A percentile compares a stretch with the other conserved stretches of the same genome.
phyloP scores from a whole-genome alignment of 1,140 invertebrate species.

The Melipona quadrifasciata region DNA sequence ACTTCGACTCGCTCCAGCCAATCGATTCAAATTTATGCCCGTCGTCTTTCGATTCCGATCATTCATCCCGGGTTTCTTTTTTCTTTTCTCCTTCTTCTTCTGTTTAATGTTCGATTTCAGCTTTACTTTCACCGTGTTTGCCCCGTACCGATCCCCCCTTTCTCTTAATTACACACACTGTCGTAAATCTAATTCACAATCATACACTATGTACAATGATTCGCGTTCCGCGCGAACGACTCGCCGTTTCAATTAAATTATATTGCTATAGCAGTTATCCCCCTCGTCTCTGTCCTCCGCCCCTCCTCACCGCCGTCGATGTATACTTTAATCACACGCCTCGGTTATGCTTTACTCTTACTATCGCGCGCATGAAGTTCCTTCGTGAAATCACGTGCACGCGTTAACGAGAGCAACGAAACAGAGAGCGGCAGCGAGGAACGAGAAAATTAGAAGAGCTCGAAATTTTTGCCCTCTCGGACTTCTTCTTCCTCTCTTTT shows the following conservation, averaged over 20 bases:
- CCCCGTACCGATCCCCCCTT: not conserved
- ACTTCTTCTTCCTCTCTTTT: too few relatives aligned
- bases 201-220: conserved; percentile 66
- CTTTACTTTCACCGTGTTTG: conserved; percentile 63
- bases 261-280: conserved; percentile 48
- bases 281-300: conserved; percentile 12
- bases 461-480: too few relatives aligned
- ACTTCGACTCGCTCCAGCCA: not conserved
- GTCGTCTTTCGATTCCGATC: not conserved
- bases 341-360: not conserved
- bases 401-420: not conserved
- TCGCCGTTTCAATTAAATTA: conserved; percentile 42
- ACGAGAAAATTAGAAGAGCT: not conserved
- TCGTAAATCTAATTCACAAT: conserved; percentile 65
- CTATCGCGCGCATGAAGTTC: not conserved
- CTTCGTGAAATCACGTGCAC: not conserved
- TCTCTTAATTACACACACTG: conserved; percentile 56
- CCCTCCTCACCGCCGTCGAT: not conserved
- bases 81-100: not conserved
- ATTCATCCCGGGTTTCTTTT: too few relatives aligned
- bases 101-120: not conserved
- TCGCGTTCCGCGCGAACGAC: conserved; percentile 28
- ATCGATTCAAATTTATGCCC: conserved; percentile 10
- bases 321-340: not conserved
- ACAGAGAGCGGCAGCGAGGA: not conserved